phyloP scores from a whole-genome alignment of 2,888 invertebrate genomes.

The Arctia plantaginis region DNA sequence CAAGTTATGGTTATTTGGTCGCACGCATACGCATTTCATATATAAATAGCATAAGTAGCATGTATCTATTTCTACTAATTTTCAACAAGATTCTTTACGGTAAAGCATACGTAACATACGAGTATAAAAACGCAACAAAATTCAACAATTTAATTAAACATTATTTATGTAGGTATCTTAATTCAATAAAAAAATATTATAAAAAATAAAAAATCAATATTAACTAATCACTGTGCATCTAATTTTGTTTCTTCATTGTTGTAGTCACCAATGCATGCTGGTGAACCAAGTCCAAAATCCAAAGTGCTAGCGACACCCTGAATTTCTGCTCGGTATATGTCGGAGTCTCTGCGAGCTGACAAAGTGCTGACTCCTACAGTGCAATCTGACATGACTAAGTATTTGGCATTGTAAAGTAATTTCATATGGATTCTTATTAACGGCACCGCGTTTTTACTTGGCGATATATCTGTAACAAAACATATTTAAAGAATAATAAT shows the following conservation, averaged over 20 bases:
- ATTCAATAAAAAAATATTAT: not conserved
- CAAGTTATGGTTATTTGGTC: too few relatives aligned
- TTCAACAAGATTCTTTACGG: too few relatives aligned
- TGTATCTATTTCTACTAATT: too few relatives aligned
- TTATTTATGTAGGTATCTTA: not conserved
- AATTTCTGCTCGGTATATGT: constrained; percentile 61
- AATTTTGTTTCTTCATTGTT: not conserved
- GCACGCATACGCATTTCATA: too few relatives aligned
- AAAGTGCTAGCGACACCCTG: constrained; percentile 48
- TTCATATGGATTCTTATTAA: constrained; percentile 72
- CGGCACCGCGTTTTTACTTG: constrained; percentile 56
- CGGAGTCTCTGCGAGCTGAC: constrained; percentile 40
- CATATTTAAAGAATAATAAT: not conserved
- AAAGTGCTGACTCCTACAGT: constrained; percentile 59
- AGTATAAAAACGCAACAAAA: not conserved
- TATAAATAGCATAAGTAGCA: too few relatives aligned
- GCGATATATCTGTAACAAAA: constrained; percentile 60
- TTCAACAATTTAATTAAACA: constrained; percentile 2
- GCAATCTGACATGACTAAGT: constrained; percentile 72
- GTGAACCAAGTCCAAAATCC: not conserved
- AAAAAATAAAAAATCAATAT: not conserved
- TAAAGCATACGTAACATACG: not conserved
- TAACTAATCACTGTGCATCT: not conserved
- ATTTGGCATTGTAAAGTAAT: constrained; percentile 62
- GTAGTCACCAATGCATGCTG: constrained; percentile 1